A percentile compares a stretch with the other conserved stretches of the same genome.
Evolutionary conservation across 64 coral and sea anemone species (phyloP).

Genomic region (Pocillopora verrucosa): DNA sequence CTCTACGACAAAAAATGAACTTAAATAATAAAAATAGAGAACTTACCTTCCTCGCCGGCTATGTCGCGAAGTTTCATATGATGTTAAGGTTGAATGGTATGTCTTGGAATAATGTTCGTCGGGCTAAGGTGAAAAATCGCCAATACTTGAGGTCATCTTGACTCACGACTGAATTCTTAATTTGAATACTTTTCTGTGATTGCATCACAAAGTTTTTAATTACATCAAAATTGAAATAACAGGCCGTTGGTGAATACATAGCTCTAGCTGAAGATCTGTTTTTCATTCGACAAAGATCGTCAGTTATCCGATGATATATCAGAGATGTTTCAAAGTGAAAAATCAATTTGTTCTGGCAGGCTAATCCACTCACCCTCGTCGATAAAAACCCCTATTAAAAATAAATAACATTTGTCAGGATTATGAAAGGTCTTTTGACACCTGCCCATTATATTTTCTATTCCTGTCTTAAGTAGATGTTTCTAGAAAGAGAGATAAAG

Average conservation of each 20-base stretch:
- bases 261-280: no score
- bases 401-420: constrained; percentile 5
- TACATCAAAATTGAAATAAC: neutral
- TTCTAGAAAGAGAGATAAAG: neutral
- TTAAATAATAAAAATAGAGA: neutral
- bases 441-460: neutral
- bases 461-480: neutral
- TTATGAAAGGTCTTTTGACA: constrained; percentile 7
- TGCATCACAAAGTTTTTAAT: neutral
- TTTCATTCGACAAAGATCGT: no score
- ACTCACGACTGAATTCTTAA: constrained; percentile 2
- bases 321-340: no score
- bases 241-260: neutral
- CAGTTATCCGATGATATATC: no score
- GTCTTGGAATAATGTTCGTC: neutral
- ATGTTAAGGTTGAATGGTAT: neutral
- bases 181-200: neutral
- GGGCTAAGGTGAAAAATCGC: neutral
- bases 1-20: no score
- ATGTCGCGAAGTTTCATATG: neutral
- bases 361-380: no score
- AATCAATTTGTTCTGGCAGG: no score
- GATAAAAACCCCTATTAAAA: neutral
- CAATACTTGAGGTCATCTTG: constrained; percentile 27
- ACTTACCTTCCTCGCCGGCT: neutral